Percentiles rank a stretch among this genome's conserved stretches.
phyloP scores from a whole-genome alignment of 1,140 invertebrate species.

The Bilobella aurantiaca region DNA sequence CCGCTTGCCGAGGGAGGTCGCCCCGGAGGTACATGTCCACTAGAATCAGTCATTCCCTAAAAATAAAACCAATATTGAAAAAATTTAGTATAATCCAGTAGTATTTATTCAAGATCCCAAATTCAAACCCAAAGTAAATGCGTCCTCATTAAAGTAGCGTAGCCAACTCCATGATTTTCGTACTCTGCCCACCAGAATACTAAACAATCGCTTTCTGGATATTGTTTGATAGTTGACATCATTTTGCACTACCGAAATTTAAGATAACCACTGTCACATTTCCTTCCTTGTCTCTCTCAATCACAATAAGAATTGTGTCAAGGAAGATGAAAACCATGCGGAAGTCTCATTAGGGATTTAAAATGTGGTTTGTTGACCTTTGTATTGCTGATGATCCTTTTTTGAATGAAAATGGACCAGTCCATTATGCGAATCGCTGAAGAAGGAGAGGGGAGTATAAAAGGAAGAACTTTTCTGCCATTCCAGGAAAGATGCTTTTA shows the following conservation, averaged over 20 bases:
- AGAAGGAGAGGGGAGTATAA: slow-evolving; percentile 18
- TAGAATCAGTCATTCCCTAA: slow-evolving; percentile 32
- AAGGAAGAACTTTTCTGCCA: slow-evolving; percentile 18
- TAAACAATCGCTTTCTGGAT: no score
- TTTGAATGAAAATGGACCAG: slow-evolving; percentile 32
- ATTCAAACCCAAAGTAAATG: no score
- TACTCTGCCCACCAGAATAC: no score
- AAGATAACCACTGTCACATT: neutral
- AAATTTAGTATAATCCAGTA: no score
- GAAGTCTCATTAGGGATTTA: no score
- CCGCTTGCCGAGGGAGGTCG: slow-evolving; percentile 8
- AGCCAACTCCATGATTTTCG: no score
- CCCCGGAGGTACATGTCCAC: slow-evolving; percentile 21
- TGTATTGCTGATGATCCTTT: slow-evolving; percentile 19
- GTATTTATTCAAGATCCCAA: no score
- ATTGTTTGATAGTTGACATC: no score
- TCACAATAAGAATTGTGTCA: neutral
- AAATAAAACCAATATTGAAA: slow-evolving; percentile 17
- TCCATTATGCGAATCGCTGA: slow-evolving; percentile 32
- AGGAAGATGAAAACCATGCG: neutral
- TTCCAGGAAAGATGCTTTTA: slow-evolving; percentile 3
- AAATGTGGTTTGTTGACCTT: slow-evolving; percentile 20
- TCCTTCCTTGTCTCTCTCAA: neutral
- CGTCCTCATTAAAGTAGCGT: no score
- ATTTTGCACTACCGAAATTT: neutral